These are phyloP conservation scores for Heliconius erato DNA, from an alignment of 2,888 invertebrate genomes.

Conservation along the genomic window DNA sequence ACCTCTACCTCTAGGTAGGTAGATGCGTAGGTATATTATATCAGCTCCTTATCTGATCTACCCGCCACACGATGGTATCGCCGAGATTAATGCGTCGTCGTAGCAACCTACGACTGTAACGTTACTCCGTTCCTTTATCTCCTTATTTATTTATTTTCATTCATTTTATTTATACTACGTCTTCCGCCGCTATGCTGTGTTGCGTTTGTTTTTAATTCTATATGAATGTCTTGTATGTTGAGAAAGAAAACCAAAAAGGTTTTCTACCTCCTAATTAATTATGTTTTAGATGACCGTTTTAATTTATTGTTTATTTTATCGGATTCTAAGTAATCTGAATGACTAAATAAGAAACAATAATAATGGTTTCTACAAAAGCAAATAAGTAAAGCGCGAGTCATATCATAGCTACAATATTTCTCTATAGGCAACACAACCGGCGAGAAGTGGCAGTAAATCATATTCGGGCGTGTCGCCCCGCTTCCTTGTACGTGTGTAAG, in stretches of 20 bases:
- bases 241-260: not conserved
- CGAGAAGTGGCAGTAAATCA: constrained; percentile 77
- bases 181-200: constrained; percentile 25
- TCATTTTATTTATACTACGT: constrained; percentile 43
- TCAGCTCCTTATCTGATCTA: constrained; percentile 83
- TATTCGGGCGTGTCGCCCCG: constrained; percentile 75
- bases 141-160: constrained; percentile 61
- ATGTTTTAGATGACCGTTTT: not conserved
- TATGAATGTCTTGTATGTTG: not conserved
- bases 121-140: constrained; percentile 68
- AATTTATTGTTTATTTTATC: not conserved
- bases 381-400: constrained; percentile 34
- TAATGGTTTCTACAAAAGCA: not conserved
- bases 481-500: constrained; percentile 84
- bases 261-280: not conserved
- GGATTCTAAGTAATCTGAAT: not conserved
- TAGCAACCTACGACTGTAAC: constrained; percentile 62
- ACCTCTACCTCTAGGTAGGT: not conserved
- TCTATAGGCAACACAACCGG: constrained; percentile 49
- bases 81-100: constrained; percentile 78
- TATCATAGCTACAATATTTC: constrained; percentile 49
- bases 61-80: constrained; percentile 79
- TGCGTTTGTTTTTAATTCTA: constrained; percentile 9
- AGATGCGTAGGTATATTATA: constrained; percentile 59
- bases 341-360: not conserved